Percentiles rank a stretch among this genome's conserved stretches.
Evolutionary conservation across 1,140 invertebrate species (phyloP).

Genomic region (Eueides isabella): DNA sequence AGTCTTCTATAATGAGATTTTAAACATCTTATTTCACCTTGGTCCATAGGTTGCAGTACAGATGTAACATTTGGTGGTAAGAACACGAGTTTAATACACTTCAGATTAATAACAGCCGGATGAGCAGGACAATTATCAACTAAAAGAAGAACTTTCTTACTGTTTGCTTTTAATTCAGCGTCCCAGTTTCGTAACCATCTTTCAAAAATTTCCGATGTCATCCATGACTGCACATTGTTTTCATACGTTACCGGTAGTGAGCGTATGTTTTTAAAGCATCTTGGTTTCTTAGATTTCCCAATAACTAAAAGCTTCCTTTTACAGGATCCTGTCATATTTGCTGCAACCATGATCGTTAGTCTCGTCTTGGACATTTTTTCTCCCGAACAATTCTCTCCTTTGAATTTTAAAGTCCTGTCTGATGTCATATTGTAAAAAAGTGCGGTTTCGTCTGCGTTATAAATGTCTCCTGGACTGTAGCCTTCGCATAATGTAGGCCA

Average conservation of each 20-base stretch:
- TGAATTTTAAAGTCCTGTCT: constrained; percentile 52
- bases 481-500: constrained; percentile 40
- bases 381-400: constrained; percentile 41
- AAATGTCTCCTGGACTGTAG: constrained; percentile 40
- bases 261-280: constrained; percentile 37
- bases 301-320: constrained; percentile 27
- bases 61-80: constrained; percentile 40
- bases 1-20: constrained; percentile 53
- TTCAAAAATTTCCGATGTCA: constrained; percentile 44
- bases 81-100: constrained; percentile 44
- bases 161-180: constrained; percentile 34
- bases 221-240: constrained; percentile 44
- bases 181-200: constrained; percentile 43
- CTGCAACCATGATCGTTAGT: constrained; percentile 15
- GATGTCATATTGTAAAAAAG: constrained; percentile 51
- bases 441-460: constrained; percentile 47
- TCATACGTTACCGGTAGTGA: constrained; percentile 38
- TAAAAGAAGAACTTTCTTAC: constrained; percentile 42
- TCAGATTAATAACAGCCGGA: constrained; percentile 36
- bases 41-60: constrained; percentile 40
- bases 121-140: constrained; percentile 43
- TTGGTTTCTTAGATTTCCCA: constrained; percentile 38
- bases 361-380: constrained; percentile 43
- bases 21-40: constrained; percentile 48
- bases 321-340: constrained; percentile 7